Base-by-base conservation (phyloP, 1,140 invertebrate species). In the Alviniconcha marisindica region DNA sequence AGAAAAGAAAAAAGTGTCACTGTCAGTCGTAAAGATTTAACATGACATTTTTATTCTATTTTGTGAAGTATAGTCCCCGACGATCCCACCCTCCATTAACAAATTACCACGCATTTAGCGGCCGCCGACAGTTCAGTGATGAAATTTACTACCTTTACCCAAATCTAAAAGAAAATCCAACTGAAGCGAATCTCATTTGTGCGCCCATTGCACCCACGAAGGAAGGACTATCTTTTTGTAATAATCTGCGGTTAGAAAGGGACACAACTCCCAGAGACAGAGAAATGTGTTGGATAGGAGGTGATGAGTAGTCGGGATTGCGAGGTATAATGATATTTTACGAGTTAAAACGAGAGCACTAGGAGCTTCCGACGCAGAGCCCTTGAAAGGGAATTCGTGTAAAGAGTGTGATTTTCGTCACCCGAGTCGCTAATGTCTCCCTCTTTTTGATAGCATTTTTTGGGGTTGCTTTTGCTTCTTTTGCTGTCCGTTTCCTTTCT, bases 261-360 rank as follows among this genome's bases (percentile, higher is more conserved):
- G 31, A 40, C 44, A 31, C 74, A 2, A 60, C 38, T 78, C 56
- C 7, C 28, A 10, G 28, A 40, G 51, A 54, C 77, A 60, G 51
- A 56, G 31, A 78, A 56, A 60, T 78, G 56, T 33, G 77, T 18
- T 36, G 28, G 15, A 28, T 78, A 12, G 77, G 36, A 7, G 51
- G 36, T 54, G 48, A 54, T 60, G 56, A 54, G 77, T 36, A 78
- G 51, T 78, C 77, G 78, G 78, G 78, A 80, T 80, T 60, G 60
- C 60, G 40, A 31, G 51, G 51, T 40, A n/a, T 80, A 80, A 80
- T 80, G 78, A 80, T 80, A 66, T 80, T 80, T 80, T 80, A 80
- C 78, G 78, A 80, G 78, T 66, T 63, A 60, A 66, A 44, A n/a
- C 51, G 56, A 40, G 40, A 60, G 56, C 56, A 36, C 24, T 14